Percentiles rank a stretch among this genome's conserved stretches.
Evolutionary conservation across 2,888 invertebrate genomes (phyloP).

Genomic region (Zaprionus bogoriensis): DNA sequence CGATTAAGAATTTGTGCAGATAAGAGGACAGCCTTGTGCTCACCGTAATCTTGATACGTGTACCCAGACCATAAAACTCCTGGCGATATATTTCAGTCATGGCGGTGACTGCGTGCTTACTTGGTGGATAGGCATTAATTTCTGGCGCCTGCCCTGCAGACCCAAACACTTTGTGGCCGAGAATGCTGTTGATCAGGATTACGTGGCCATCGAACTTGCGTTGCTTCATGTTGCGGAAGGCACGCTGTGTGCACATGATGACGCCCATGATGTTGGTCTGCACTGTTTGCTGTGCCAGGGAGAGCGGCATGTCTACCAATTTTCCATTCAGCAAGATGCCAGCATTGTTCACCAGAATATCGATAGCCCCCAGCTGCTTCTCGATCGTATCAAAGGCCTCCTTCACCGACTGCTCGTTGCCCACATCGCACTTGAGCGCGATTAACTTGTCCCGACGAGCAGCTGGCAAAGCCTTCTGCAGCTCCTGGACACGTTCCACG

Average conservation of each 20-base stretch:
- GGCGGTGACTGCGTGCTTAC: slow-evolving; percentile 81
- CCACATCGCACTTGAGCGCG: slow-evolving; percentile 84
- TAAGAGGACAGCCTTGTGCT: not conserved
- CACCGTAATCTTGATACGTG: slow-evolving; percentile 81
- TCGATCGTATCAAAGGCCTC: slow-evolving; percentile 84
- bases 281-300: slow-evolving; percentile 71
- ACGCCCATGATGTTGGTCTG: slow-evolving; percentile 84
- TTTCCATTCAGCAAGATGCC: slow-evolving; percentile 80
- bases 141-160: slow-evolving; percentile 37
- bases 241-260: slow-evolving; percentile 83
- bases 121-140: slow-evolving; percentile 78
- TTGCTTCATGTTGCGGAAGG: slow-evolving; percentile 83
- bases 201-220: slow-evolving; percentile 84
- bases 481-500: slow-evolving; percentile 82
- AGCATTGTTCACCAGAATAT: slow-evolving; percentile 86
- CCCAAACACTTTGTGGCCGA: slow-evolving; percentile 72
- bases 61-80: slow-evolving; percentile 76
- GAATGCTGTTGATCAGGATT: slow-evolving; percentile 82
- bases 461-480: slow-evolving; percentile 53
- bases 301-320: slow-evolving; percentile 60
- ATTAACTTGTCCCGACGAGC: slow-evolving; percentile 63
- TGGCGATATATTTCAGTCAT: slow-evolving; percentile 80
- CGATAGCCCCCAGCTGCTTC: slow-evolving; percentile 84
- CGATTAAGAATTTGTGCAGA: no score
- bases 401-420: slow-evolving; percentile 84